A percentile compares a stretch with the other conserved stretches of the same genome.
These are phyloP conservation scores for Scaptomyza caliginosa DNA, from an alignment of 2,888 invertebrate genomes.

Conservation along the genomic window DNA sequence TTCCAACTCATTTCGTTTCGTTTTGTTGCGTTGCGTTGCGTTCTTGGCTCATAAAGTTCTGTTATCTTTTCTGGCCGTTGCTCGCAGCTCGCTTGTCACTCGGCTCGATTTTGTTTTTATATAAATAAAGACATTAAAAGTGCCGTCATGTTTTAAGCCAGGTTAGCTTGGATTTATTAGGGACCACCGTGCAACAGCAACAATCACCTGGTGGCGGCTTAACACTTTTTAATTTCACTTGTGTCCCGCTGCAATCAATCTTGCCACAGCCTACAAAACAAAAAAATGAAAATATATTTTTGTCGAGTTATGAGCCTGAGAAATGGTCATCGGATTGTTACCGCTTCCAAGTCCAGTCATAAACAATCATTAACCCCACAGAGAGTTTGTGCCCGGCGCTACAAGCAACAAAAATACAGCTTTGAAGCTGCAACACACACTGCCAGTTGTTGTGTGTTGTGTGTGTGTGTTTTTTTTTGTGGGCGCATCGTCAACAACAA, in stretches of 20 bases:
- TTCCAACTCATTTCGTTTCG: constrained; percentile 10
- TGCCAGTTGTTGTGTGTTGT: too few species aligned
- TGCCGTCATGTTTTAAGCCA: constrained; percentile 66
- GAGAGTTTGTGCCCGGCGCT: constrained; percentile 56
- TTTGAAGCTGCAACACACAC: constrained; percentile 3
- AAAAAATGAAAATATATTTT: background rate
- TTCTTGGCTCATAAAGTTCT: constrained; percentile 42
- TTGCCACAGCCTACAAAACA: constrained; percentile 25
- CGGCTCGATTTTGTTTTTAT: constrained; percentile 71
- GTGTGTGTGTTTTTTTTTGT: constrained; percentile 30
- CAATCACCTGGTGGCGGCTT: constrained; percentile 54
- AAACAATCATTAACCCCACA: constrained; percentile 71
- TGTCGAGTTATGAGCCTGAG: constrained; percentile 69
- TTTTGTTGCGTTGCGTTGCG: constrained; percentile 9
- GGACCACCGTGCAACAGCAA: constrained; percentile 63
- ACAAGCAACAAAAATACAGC: constrained; percentile 13
- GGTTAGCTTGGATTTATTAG: constrained; percentile 68
- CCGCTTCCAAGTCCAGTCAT: constrained; percentile 45
- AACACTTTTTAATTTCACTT: constrained; percentile 78
- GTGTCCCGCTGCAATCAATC: constrained; percentile 68
- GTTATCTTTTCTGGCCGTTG: constrained; percentile 57
- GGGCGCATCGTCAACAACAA: constrained; percentile 60
- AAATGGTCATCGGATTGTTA: constrained; percentile 41
- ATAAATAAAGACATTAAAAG: constrained; percentile 79
- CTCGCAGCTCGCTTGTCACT: constrained; percentile 63